phyloP scores from a whole-genome alignment of 2,113 vertebrate species.

The Anolis sagrei region DNA sequence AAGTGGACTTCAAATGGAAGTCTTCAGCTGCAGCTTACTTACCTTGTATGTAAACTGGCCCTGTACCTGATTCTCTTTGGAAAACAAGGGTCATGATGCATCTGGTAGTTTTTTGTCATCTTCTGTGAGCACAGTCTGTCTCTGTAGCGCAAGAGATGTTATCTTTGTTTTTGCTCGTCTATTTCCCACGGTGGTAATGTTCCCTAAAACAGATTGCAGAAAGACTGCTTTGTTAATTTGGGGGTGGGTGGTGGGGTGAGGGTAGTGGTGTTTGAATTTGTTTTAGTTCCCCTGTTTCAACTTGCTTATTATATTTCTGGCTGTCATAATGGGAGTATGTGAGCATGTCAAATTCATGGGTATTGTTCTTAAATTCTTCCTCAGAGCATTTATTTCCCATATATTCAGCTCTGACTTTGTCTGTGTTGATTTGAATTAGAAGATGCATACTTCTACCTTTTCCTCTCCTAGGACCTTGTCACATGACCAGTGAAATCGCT shows the following conservation, averaged over 20 bases:
- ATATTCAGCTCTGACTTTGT: neutral
- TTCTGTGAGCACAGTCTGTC: neutral
- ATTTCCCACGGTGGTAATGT: neutral
- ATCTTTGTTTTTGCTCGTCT: neutral
- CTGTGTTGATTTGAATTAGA: neutral
- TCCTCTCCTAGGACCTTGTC: neutral
- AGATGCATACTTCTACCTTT: neutral
- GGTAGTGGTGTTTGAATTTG: neutral
- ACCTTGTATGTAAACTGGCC: no score
- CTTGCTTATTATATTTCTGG: neutral
- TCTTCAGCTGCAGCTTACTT: no score
- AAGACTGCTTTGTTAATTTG: neutral
- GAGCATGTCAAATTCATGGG: neutral
- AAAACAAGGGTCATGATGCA: neutral
- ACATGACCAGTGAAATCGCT: no score
- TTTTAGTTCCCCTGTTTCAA: neutral
- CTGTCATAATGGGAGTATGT: neutral
- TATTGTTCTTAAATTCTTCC: slow-evolving; percentile 1
- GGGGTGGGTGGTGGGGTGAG: no score
- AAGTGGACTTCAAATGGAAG: no score
- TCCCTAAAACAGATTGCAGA: neutral
- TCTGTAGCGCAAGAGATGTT: neutral
- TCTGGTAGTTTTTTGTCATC: neutral
- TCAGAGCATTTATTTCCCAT: neutral
- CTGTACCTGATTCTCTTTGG: neutral